Evolutionary conservation across 2,113 vertebrate species (phyloP), one percentile per base, ranked within the genome.

Genomic region (Tetrax tetrax): DNA sequence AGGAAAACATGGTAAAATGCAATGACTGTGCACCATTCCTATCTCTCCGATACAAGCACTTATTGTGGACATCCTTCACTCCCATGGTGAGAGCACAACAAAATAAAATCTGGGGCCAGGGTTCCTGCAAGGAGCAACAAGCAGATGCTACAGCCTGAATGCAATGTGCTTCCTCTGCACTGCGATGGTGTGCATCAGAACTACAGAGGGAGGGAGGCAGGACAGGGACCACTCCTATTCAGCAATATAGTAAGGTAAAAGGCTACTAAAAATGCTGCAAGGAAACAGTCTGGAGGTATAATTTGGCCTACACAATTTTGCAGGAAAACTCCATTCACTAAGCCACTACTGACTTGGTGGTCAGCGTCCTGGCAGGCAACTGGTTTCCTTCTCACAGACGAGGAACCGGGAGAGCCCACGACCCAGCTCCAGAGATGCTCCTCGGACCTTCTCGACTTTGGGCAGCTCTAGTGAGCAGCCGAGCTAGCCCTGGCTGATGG

Each of bases 401-500:
- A 29, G 6, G 38, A 65, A 57, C 8, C 24, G 17, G 19, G 7
- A 51, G 20, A 90, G 6, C 11, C 6, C 20, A 74, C 5, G 33
- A 57, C n/a, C 64, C 20, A 70, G 33, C 33, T 91, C 38, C 45
- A 3, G 23, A 37, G 57, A 61, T 33, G 33, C 5, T 56, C 23
- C 82, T 17, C 4, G 1, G 43, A 13, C 7, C 20, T 60, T 27
- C 33, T 25, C 1, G 1, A 31, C 45, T 76, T 69, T 24, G 50
- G 50, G 54, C 29, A 77, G 43, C 8, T 68, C 63, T 38, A 37
- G 31, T 2, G n/a, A 81, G 48, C 12, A 38, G 37, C 12, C 0
- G 0, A 20, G 33, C n/a, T 4, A 68, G 27, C 27, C 31, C 0
- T 0, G 27, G 35, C 35, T 61, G 25, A 10, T 0, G 3, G 11